phyloP scores from a whole-genome alignment of 2,113 vertebrate species.

The Asarcornis scutulata region DNA sequence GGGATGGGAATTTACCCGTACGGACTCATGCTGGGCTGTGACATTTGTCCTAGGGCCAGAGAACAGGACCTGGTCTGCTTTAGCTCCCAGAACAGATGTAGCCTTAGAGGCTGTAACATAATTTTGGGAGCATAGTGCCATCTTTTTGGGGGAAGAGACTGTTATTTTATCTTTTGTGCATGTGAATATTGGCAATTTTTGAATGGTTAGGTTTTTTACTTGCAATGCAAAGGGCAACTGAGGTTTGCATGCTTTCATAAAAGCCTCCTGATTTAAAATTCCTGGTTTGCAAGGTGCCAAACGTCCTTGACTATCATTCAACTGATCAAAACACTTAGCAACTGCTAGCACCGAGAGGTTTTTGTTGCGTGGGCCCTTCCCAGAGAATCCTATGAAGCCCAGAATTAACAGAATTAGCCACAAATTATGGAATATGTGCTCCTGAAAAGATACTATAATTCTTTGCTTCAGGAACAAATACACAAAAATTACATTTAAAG shows the following conservation, averaged over 20 bases:
- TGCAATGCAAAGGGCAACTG: neutral
- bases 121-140: conserved; percentile 14
- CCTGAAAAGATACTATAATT: neutral
- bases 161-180: neutral
- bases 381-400: neutral
- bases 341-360: conserved; percentile 11
- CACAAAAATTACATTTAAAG: neutral
- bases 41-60: neutral
- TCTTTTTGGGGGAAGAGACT: neutral
- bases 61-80: neutral
- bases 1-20: fast-evolving
- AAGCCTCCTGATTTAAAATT: conserved; percentile 31
- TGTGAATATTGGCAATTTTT: neutral
- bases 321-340: conserved; percentile 48
- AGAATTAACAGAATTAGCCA: conserved; percentile 2
- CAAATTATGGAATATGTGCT: neutral
- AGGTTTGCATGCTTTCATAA: neutral
- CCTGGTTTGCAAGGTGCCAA: conserved; percentile 26
- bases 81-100: neutral
- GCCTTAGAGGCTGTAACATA: neutral
- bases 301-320: conserved; percentile 24
- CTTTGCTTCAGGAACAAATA: conserved; percentile 16
- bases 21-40: neutral
- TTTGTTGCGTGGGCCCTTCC: neutral
- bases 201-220: neutral